These are phyloP conservation scores for Oophaga sylvatica DNA, from an alignment of 2,797 vertebrate species.

Conservation along the genomic window DNA sequence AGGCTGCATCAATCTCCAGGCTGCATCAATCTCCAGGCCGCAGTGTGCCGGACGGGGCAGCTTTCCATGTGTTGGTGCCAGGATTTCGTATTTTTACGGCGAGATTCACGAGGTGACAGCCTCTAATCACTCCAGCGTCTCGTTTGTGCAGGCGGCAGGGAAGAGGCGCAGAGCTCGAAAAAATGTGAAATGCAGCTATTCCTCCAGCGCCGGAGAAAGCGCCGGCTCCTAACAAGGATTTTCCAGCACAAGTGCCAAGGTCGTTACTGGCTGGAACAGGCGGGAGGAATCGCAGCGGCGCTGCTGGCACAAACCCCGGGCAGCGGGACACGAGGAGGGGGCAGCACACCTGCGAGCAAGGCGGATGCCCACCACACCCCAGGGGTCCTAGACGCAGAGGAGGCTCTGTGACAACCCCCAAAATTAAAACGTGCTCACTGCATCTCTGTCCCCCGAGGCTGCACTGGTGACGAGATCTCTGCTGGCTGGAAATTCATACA, in stretches of 20 bases:
- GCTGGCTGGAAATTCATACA: no score
- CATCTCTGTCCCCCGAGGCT: no score
- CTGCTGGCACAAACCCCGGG: constrained; percentile 15
- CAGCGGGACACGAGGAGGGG: constrained; percentile 8
- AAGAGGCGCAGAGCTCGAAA: neutral
- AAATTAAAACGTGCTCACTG: no score
- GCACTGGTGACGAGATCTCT: no score
- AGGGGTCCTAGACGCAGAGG: neutral
- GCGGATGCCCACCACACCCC: neutral
- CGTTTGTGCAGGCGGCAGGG: neutral
- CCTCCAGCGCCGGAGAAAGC: constrained; percentile 15
- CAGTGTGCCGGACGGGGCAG: neutral
- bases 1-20: no score
- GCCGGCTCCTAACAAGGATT: constrained; percentile 33
- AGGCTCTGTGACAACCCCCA: no score
- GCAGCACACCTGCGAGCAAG: constrained; percentile 6
- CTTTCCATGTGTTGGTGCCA: constrained; percentile 15
- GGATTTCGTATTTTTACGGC: neutral
- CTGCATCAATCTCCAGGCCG: no score
- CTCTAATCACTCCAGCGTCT: constrained; percentile 45
- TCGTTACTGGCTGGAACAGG: constrained; percentile 38
- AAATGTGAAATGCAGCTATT: constrained; percentile 39
- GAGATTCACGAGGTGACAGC: constrained; percentile 51
- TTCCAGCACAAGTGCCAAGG: constrained; percentile 50
- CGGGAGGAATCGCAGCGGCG: constrained; percentile 23